Evolutionary conservation across 2,113 vertebrate genomes (phyloP).

Genomic region (Phylloscopus trochiloides): DNA sequence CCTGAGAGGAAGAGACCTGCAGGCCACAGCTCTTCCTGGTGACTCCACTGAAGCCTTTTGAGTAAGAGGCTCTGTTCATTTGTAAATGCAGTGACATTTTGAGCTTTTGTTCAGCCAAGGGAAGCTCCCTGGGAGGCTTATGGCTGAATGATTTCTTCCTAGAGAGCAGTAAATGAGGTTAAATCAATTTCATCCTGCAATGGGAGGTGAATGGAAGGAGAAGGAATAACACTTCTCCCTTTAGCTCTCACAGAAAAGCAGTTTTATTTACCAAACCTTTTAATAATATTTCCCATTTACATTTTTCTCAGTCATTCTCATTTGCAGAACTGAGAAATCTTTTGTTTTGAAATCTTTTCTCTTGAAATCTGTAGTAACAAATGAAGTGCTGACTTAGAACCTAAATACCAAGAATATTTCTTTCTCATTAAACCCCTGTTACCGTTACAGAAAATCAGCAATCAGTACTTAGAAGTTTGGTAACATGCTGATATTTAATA

Average conservation of each 20-base stretch:
- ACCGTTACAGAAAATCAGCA: background rate
- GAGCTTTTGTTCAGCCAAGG: conserved; percentile 59
- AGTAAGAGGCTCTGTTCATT: conserved; percentile 62
- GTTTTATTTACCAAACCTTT: background rate
- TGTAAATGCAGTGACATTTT: conserved; percentile 75
- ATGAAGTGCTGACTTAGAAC: background rate
- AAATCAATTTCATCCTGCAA: conserved; percentile 53
- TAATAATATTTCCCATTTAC: background rate
- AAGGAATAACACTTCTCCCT: background rate
- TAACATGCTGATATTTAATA: background rate
- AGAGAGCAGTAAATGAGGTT: conserved; percentile 70
- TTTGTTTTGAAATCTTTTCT: background rate
- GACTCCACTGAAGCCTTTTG: conserved; percentile 36
- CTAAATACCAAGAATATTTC: background rate
- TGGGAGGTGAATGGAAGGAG: background rate
- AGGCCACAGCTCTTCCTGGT: background rate
- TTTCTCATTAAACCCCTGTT: background rate
- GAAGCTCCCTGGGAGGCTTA: conserved; percentile 64
- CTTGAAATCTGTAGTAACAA: background rate
- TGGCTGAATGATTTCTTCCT: conserved; percentile 66
- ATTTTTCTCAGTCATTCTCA: background rate
- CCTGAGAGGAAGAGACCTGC: background rate
- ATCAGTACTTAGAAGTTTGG: background rate
- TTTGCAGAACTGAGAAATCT: background rate
- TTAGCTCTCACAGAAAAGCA: background rate